Evolutionary conservation across 2,888 invertebrate species (phyloP), one percentile per base, ranked within the genome.

Genomic region (Drosophila parthenogenetica): DNA sequence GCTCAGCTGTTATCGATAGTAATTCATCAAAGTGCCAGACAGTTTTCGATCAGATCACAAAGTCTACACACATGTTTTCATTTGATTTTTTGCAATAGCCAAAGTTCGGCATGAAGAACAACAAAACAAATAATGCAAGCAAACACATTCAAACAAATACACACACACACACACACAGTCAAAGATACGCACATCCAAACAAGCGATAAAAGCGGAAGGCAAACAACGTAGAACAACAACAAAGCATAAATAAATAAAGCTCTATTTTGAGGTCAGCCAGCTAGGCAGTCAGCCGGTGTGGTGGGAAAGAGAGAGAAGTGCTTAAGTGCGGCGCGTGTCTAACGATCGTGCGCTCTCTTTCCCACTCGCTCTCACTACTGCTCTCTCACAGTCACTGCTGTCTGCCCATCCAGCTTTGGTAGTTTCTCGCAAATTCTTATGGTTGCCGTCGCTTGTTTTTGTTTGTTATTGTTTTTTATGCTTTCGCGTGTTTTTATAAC

Each of bases 201-300:
- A 64, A 51, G 53, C 48, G 14, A 48, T 50, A 37, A 29, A 42
- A 43, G 55, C 66, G 68, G 65, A 61, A 58, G 72, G 45, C 49
- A 35, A 22, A 49, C 32, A 37, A 14, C 11, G 16, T 5, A 13
- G n/a, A 1, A 22, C 32, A 67, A 68, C 39, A 71, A 62, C 57
- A 71, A 74, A 66, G 29, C 60, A 59, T 50, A 59, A 60, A 72
- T 61, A 64, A 64, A 72, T 58, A 67, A 70, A 74, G 63, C 71
- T 58, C 49, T 68, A 69, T 80, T 82, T 81, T 83, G 74, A 83
- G 83, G 85, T 85, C 85, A 64, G 58, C 60, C 22, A 22, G 29
- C 29, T 29, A 29, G 29, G 7, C 29, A 37, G 63, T 37, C 50
- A 40, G 13, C 8, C 25, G 10, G 37, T 7, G 17, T 37, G 10